Conservation (phyloP, 2,113 vertebrate species). For the Casuarius casuarius region DNA sequence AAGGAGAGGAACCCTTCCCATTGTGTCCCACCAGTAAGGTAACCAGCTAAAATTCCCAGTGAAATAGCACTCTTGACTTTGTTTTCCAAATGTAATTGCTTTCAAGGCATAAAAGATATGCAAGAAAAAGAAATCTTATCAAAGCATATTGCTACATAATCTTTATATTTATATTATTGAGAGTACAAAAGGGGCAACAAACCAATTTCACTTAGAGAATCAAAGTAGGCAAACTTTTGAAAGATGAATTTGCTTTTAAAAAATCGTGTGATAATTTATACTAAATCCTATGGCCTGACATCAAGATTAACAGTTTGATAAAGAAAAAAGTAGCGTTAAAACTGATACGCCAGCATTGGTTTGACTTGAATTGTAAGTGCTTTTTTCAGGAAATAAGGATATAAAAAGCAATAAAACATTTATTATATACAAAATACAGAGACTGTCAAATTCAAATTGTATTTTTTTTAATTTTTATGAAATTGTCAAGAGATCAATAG, state of each 20-base stretch:
- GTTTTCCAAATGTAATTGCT: neutral
- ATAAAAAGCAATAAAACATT: neutral
- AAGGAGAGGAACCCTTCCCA: neutral
- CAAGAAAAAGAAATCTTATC: neutral
- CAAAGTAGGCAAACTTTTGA: neutral
- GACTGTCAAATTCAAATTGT: neutral
- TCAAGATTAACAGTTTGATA: neutral
- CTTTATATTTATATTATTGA: neutral
- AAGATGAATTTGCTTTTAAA: neutral
- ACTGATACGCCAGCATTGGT: neutral
- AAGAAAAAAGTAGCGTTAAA: neutral
- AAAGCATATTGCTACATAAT: neutral
- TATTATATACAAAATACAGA: neutral
- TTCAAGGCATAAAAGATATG: neutral
- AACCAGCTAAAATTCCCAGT: neutral
- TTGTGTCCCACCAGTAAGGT: neutral
- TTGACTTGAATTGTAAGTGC: neutral
- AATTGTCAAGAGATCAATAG: neutral
- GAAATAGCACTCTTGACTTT: neutral
- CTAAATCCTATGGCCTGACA: neutral
- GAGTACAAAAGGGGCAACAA: neutral
- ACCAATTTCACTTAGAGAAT: neutral
- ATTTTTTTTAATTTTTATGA: neutral
- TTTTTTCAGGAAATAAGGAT: neutral
- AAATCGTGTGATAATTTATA: neutral